Evolutionary conservation across 2,113 vertebrate species (phyloP).

Genomic region (Paedocypris sp.): DNA sequence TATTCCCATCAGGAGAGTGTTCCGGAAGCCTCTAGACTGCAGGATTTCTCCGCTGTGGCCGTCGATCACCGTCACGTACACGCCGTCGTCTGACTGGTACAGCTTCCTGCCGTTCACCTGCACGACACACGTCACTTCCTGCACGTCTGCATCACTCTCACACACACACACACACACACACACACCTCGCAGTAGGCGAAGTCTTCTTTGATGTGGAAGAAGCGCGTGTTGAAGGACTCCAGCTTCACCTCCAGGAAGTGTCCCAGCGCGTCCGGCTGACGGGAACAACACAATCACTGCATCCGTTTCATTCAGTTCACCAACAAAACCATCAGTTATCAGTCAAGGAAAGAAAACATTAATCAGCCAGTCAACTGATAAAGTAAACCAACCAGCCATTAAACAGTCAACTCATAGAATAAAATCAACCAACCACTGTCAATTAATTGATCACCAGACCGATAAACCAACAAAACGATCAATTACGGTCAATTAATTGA

Average conservation of each 20-base stretch:
- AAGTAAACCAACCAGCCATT: too few species aligned
- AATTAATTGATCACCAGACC: too few species aligned
- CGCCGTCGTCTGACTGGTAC: conserved; percentile 73
- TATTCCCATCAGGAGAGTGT: conserved; percentile 73
- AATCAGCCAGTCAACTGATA: too few species aligned
- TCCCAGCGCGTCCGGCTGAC: conserved; percentile 64
- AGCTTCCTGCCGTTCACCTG: conserved; percentile 77
- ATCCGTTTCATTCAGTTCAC: too few species aligned
- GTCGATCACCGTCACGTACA: conserved; percentile 77
- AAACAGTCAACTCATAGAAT: too few species aligned
- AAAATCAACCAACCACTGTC: too few species aligned
- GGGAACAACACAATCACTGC: not conserved
- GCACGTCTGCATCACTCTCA: not conserved
- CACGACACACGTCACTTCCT: not conserved
- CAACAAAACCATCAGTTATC: too few species aligned
- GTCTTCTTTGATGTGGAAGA: conserved; percentile 84
- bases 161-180: not conserved
- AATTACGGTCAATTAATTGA: too few species aligned
- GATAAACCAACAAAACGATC: too few species aligned
- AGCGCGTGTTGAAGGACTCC: conserved; percentile 77
- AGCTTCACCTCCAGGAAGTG: conserved; percentile 82
- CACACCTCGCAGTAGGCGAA: conserved; percentile 75
- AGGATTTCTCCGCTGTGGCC: conserved; percentile 71
- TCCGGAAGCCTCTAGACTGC: conserved; percentile 67
- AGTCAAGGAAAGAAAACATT: too few species aligned